These are phyloP conservation scores for Galendromus occidentalis DNA, from an alignment of 1,140 invertebrate species.

Conservation along the genomic window DNA sequence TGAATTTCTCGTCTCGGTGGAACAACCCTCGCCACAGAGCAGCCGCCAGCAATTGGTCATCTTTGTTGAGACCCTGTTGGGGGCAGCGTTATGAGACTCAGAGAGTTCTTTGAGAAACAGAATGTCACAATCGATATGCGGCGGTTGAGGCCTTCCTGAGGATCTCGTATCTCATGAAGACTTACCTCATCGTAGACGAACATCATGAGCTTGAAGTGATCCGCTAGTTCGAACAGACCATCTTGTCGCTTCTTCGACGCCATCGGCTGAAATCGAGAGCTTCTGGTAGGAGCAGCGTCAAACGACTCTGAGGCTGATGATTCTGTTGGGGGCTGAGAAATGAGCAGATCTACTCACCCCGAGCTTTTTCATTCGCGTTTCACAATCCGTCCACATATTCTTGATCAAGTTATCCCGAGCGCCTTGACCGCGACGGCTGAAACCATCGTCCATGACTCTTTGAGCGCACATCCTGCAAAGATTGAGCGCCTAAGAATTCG, in stretches of 20 bases:
- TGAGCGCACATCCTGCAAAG: slow-evolving; percentile 32
- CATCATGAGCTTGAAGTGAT: slow-evolving; percentile 60
- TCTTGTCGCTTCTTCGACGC: not conserved
- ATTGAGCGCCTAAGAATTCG: no score
- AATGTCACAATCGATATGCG: no score
- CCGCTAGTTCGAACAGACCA: slow-evolving; percentile 32
- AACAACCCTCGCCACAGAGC: slow-evolving; percentile 67
- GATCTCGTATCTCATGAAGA: no score
- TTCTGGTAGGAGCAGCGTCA: not conserved
- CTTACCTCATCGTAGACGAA: slow-evolving; percentile 55
- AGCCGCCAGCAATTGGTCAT: slow-evolving; percentile 49
- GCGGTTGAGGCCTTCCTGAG: no score
- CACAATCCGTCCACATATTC: slow-evolving; percentile 60
- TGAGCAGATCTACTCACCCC: slow-evolving; percentile 34
- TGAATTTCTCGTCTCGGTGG: slow-evolving; percentile 12
- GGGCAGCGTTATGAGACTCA: no score
- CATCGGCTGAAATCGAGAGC: slow-evolving; percentile 1
- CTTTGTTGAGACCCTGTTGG: slow-evolving; percentile 38
- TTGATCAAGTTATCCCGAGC: slow-evolving; percentile 50
- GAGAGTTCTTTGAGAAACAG: no score
- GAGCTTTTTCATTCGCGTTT: slow-evolving; percentile 43
- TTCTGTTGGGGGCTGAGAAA: no score
- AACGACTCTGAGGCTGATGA: not conserved
- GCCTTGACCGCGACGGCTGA: slow-evolving; percentile 37
- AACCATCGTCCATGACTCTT: slow-evolving; percentile 49